Evolutionary conservation across 2,113 vertebrate genomes (phyloP).

Genomic region (Odontophorus gujanensis): DNA sequence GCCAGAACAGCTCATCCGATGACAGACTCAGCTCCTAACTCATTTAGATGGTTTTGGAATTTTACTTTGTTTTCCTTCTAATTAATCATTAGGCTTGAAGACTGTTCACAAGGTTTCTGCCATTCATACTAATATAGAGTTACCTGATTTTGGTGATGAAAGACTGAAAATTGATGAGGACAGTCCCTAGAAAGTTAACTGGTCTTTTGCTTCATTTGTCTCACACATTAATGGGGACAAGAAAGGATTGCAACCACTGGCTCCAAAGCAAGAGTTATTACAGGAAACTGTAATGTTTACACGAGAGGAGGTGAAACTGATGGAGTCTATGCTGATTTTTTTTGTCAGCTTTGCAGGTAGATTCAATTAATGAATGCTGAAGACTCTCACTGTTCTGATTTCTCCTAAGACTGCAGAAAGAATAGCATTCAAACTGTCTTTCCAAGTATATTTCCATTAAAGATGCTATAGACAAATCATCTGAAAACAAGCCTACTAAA

Average conservation of each 20-base stretch:
- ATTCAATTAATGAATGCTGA: neutral
- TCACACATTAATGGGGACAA: neutral
- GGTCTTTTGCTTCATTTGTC: neutral
- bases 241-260: neutral
- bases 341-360: neutral
- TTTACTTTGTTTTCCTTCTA: neutral
- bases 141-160: neutral
- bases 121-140: neutral
- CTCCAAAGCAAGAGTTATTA: neutral
- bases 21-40: neutral
- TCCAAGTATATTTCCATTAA: neutral
- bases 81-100: neutral
- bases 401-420: neutral
- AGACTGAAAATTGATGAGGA: neutral
- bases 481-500: neutral
- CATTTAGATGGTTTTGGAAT: neutral
- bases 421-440: neutral
- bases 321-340: neutral
- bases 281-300: neutral
- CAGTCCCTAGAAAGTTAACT: neutral
- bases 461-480: neutral
- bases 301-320: neutral
- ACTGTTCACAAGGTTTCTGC: neutral
- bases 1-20: neutral
- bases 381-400: neutral